phyloP scores from a whole-genome alignment of 2,888 invertebrate species.

The Congeria kusceri region DNA sequence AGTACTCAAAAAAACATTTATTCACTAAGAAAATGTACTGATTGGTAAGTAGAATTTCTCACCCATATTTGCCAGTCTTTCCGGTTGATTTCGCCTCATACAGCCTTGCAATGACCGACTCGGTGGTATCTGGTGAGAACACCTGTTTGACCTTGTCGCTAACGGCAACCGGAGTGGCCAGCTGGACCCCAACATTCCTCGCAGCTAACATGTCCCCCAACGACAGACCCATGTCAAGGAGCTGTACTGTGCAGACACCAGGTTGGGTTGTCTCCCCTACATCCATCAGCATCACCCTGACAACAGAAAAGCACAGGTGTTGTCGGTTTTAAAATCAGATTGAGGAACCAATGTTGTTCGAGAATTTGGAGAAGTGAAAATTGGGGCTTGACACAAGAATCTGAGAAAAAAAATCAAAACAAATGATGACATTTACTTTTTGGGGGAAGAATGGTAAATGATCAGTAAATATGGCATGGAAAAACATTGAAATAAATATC shows the following conservation, averaged over 20 bases:
- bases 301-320: no score
- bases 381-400: no score
- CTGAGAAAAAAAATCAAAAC: no score
- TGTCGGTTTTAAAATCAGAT: no score
- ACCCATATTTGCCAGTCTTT: constrained; percentile 51
- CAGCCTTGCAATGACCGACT: constrained; percentile 48
- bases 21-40: no score
- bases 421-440: no score
- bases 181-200: constrained; percentile 59
- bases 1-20: no score
- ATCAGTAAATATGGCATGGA: no score
- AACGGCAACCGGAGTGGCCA: constrained; percentile 64
- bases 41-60: background rate
- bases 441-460: no score
- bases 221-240: constrained; percentile 77
- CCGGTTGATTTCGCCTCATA: constrained; percentile 45
- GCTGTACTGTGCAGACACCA: constrained; percentile 66
- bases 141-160: constrained; percentile 68
- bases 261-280: constrained; percentile 58
- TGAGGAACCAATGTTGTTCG: no score
- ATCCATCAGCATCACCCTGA: constrained; percentile 72
- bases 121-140: constrained; percentile 54
- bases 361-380: no score
- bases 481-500: no score
- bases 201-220: constrained; percentile 68